Evolutionary conservation across 2,797 vertebrate species (phyloP), one percentile per base, ranked within the genome.

Genomic region (Helicolenus hilgendorfi): DNA sequence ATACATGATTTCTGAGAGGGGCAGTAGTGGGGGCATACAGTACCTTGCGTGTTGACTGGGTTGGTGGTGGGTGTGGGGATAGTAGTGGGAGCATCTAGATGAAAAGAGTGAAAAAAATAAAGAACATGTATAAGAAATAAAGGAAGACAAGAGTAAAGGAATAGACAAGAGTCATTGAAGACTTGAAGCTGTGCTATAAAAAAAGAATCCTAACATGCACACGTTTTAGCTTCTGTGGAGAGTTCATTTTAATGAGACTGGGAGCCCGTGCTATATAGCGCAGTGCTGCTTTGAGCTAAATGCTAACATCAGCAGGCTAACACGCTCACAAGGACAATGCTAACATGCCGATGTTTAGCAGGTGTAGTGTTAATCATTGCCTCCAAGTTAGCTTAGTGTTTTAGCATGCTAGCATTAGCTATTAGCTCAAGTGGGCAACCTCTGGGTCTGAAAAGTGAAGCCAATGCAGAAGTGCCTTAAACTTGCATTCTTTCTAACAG

Each of bases 81-180:
- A 98, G 98, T 99, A 98, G 98, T 98, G 98, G 98, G 98, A 98
- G 98, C 98, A 99, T 99, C 99, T 99, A 98, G 98, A 99, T 99
- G 98, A 97, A 96, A 97, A 98, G 98, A 98, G 97, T 98, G 86
- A 94, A 96, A 93, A 97, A 98, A 98, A 98, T 97, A 98, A 98
- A 96, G 93, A 95, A 97, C 95, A 97, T 90, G 94, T 95, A 96
- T 97, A 97, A 97, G 96, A 97, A 96, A 96, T 94, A 96, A 95
- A 95, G 94, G 92, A 95, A 96, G 96, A 97, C 95, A 94, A 93
- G 86, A 89, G 93, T 97, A 96, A 97, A 96, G 95, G 97, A 97
- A 98, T 95, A 97, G 97, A 97, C 95, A 95, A 88, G 95, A 86
- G 90, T 89, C 91, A 95, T 82, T 88, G 82, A 91, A 88, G 88